Base-by-base conservation (phyloP, 2,797 vertebrate genomes). In the Psittacula derbiana region DNA sequence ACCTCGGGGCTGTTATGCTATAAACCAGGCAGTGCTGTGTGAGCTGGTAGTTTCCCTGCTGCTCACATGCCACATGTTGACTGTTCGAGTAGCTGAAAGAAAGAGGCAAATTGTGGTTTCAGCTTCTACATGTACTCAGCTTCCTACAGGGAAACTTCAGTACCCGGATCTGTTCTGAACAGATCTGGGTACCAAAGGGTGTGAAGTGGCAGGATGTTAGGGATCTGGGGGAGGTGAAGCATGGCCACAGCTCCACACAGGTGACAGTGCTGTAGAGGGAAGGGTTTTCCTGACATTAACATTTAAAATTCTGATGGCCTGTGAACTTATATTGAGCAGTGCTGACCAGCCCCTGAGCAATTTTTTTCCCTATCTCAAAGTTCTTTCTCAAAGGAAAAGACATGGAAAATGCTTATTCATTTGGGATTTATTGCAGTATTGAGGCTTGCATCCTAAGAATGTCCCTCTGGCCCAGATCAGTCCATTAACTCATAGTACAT, bases 381-480 rank as follows among this genome's bases (percentile, higher is more conserved):
- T 76, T 58, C 20, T 70, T 61, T 57, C n/a, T 58, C 55, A 36
- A 58, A 25, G n/a, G 40, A 62, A 92, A 62, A 71, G 19, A 62
- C 12, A 36, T 74, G 52, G 71, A 80, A 71, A 92, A 78, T 92
- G 61, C 66, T 52, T 94, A 74, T 88, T 94, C 27, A 31, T 60
- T 93, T 86, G 57, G 83, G 69, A 88, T 88, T 92, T 88, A 71
- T 53, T 65, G 61, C 40, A 84, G 15, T 67, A 44, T 50, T 0
- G 0, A 78, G 44, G 52, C 60, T 92, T 84, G 30, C 12, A 80
- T 88, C 30, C n/a, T 66, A 5, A 38, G 23, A 83, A 41, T n/a
- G 38, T 78, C 14, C 15, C 78, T 88, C 20, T 78, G 70, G 65
- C 66, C n/a, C 33, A 64, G 44, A 47, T 20, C 19, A 60, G 62